These are phyloP conservation scores for Vollenhovia emeryi DNA, from an alignment of 1,140 invertebrate species.

Conservation along the genomic window DNA sequence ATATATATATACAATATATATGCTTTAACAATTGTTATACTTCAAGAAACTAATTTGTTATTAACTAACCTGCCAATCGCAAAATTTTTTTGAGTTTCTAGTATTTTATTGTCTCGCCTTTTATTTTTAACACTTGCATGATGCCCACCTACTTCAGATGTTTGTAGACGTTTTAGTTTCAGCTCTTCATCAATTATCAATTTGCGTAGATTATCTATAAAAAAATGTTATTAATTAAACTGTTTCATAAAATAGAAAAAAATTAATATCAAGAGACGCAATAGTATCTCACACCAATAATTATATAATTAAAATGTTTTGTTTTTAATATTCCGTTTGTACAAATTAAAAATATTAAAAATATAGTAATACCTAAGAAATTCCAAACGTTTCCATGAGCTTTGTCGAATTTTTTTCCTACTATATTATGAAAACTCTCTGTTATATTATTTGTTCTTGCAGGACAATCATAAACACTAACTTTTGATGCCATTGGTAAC, in stretches of 20 bases:
- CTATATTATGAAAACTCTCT: no score
- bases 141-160: not conserved
- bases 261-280: not conserved
- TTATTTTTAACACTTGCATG: not conserved
- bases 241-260: no score
- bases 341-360: not conserved
- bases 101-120: not conserved
- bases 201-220: slow-evolving; percentile 6
- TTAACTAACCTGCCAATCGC: not conserved
- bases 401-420: no score
- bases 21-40: no score
- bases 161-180: slow-evolving; percentile 5
- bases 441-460: no score
- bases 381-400: no score
- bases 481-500: slow-evolving; percentile 27
- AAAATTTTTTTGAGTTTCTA: not conserved
- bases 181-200: not conserved
- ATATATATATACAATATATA: no score
- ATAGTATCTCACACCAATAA: not conserved
- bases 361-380: not conserved
- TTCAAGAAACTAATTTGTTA: not conserved
- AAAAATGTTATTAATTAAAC: no score
- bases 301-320: not conserved
- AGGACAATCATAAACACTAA: not conserved
- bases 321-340: not conserved